A percentile compares a stretch with the other conserved stretches of the same genome.
phyloP scores from a whole-genome alignment of 2,888 invertebrate genomes.

The Eupithecia vulgata region DNA sequence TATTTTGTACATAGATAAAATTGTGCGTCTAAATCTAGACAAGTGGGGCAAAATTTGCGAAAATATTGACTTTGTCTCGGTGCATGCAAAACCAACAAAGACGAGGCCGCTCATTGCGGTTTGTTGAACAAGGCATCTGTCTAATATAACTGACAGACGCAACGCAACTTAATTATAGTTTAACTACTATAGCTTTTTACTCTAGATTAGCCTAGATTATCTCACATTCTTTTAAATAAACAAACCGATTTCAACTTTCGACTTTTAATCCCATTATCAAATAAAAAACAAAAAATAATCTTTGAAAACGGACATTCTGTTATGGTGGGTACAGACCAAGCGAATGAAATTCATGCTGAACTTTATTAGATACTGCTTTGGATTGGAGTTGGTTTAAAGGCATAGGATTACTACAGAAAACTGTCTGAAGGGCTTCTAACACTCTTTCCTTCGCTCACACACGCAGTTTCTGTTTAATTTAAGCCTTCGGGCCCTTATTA shows the following conservation, averaged over 20 bases:
- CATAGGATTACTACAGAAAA: not conserved
- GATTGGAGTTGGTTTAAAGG: not conserved
- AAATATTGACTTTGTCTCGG: conserved; percentile 3
- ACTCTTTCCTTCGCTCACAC: not conserved
- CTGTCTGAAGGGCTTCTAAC: not conserved
- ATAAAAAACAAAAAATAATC: not conserved
- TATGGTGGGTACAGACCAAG: no score
- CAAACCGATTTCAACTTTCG: not conserved
- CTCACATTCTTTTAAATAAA: no score
- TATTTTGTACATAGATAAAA: not conserved
- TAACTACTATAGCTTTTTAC: not conserved
- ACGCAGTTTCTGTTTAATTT: not conserved
- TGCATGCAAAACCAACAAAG: conserved; percentile 11
- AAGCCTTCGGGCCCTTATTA: conserved; percentile 22
- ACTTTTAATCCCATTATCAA: no score
- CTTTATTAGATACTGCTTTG: not conserved
- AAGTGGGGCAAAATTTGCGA: conserved; percentile 1
- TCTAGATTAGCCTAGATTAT: not conserved
- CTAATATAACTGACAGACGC: not conserved
- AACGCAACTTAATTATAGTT: not conserved
- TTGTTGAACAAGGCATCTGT: conserved; percentile 6
- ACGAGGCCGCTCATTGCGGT: not conserved
- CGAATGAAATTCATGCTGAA: not conserved
- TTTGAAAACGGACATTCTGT: not conserved
- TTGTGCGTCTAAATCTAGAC: not conserved